Evolutionary conservation across 2,797 vertebrate species (phyloP).

Genomic region (Lacerta agilis): DNA sequence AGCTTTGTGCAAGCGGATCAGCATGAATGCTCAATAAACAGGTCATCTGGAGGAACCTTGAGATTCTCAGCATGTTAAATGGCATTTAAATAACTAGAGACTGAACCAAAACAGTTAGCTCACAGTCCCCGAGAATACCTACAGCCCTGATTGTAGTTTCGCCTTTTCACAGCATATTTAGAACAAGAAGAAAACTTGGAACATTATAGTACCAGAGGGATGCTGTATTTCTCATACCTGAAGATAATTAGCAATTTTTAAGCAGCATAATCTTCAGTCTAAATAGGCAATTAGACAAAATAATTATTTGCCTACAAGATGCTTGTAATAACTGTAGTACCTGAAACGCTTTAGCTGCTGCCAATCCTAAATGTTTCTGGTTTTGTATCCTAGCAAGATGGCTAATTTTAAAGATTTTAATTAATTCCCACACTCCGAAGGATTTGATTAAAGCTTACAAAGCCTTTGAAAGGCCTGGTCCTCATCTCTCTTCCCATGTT

Average conservation of each 20-base stretch:
- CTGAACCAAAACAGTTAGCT: neutral
- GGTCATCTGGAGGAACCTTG: neutral
- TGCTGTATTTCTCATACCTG: conserved; percentile 31
- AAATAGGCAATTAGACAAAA: conserved; percentile 34
- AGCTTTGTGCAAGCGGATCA: no score
- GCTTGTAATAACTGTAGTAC: conserved; percentile 6
- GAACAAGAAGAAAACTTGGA: neutral
- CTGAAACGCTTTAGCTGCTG: conserved; percentile 1
- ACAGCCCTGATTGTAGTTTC: neutral
- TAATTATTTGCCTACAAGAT: conserved; percentile 33
- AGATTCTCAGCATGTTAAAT: conserved; percentile 10
- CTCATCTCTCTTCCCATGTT: neutral
- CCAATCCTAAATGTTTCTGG: conserved; percentile 17
- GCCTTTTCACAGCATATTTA: neutral
- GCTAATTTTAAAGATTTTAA: conserved; percentile 11
- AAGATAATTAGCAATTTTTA: conserved; percentile 34
- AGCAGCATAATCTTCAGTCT: conserved; percentile 26
- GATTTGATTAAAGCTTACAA: neutral
- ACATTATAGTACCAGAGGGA: conserved; percentile 13
- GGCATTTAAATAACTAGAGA: neutral
- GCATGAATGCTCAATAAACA: no score
- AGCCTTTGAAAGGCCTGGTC: neutral
- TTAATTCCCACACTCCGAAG: neutral
- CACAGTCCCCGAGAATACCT: neutral
- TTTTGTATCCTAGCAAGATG: neutral